A percentile compares a stretch with the other conserved stretches of the same genome.
Evolutionary conservation across 2,888 invertebrate species (phyloP).

Genomic region (Suillia variegata): DNA sequence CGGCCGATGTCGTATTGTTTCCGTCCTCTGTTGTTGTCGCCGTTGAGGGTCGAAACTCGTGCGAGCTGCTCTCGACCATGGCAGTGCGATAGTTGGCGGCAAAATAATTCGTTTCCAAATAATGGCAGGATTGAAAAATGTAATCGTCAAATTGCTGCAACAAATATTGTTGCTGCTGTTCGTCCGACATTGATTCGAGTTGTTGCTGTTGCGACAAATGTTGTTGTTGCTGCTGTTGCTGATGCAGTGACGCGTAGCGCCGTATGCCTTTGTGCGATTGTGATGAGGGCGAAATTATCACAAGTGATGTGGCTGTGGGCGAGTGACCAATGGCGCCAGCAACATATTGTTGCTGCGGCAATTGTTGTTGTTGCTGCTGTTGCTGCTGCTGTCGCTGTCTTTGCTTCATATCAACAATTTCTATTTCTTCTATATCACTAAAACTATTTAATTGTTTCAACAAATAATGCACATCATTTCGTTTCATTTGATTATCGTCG

Average conservation of each 20-base stretch:
- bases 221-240: slow-evolving; percentile 29
- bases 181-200: slow-evolving; percentile 12
- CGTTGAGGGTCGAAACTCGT: slow-evolving; percentile 58
- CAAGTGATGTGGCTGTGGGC: slow-evolving; percentile 56
- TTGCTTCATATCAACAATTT: slow-evolving; percentile 62
- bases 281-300: slow-evolving; percentile 51
- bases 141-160: slow-evolving; percentile 58
- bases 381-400: slow-evolving; percentile 44
- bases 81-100: slow-evolving; percentile 60
- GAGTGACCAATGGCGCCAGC: slow-evolving; percentile 27
- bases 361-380: slow-evolving; percentile 27
- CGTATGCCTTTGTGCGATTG: slow-evolving; percentile 51
- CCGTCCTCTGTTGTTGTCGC: too few relatives aligned
- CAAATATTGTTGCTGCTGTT: slow-evolving; percentile 32
- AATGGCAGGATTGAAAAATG: slow-evolving; percentile 58
- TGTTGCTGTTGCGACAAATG: slow-evolving; percentile 16
- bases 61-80: slow-evolving; percentile 59
- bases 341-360: slow-evolving; percentile 1
- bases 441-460: slow-evolving; percentile 63
- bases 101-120: slow-evolving; percentile 60
- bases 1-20: slow-evolving; percentile 21
- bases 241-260: slow-evolving; percentile 37
- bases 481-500: slow-evolving; percentile 61
- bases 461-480: slow-evolving; percentile 63
- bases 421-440: slow-evolving; percentile 63